These are phyloP conservation scores for Sebastes taczanowskii DNA, from an alignment of 2,797 vertebrate genomes.

Conservation along the genomic window DNA sequence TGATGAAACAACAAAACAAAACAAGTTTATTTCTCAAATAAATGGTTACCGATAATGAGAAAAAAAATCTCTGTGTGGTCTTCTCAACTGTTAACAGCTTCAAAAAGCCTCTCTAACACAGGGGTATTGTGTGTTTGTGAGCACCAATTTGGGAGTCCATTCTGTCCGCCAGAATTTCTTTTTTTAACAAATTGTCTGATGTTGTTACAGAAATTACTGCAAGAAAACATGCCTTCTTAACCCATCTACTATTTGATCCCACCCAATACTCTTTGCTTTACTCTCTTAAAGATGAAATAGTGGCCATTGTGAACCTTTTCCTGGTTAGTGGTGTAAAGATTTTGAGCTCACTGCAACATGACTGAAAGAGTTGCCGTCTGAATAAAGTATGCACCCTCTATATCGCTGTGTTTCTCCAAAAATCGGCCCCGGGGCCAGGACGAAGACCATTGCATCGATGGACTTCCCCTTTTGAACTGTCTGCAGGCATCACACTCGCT, in stretches of 20 bases:
- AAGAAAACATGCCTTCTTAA: not conserved
- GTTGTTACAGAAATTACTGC: not conserved
- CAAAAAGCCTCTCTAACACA: slow-evolving; percentile 15
- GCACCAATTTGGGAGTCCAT: not conserved
- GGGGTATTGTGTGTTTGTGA: not conserved
- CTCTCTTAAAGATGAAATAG: not conserved
- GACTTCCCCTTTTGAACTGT: not conserved
- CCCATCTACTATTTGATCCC: not conserved
- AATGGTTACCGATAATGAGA: not conserved
- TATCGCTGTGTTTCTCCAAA: not conserved
- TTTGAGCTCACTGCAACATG: not conserved
- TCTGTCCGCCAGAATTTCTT: not conserved
- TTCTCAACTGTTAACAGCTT: slow-evolving; percentile 2
- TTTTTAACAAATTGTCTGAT: not conserved
- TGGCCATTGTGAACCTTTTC: not conserved
- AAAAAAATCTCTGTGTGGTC: not conserved
- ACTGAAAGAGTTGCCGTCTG: not conserved
- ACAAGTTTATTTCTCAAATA: not conserved
- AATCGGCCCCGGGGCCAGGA: not conserved
- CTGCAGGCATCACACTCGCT: not conserved
- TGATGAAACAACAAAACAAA: not conserved
- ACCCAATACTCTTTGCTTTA: not conserved
- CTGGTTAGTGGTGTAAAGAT: too few species aligned
- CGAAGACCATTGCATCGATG: not conserved
- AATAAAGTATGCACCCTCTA: not conserved